Base-by-base conservation (phyloP, 37 sponge, comb jelly and placozoan genomes). In the Cliona cf. orientalis region DNA sequence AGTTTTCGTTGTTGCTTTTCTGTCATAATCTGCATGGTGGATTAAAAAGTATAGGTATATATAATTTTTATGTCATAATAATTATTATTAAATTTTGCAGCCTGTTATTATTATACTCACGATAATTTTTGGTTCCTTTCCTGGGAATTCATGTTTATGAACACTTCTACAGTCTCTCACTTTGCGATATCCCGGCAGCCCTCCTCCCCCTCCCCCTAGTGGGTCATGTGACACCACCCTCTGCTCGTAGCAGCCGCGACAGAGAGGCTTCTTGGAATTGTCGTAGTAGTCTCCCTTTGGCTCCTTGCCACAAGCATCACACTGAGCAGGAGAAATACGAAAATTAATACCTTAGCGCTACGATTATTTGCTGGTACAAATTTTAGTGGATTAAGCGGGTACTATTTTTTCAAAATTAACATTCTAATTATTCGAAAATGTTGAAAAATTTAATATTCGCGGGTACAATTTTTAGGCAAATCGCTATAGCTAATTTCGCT, bases 1-100 rank as follows among this genome's bases (percentile, higher is more conserved):
- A 55, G 79, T 46, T 66, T 91, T 64, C 67, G 86, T 40, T 75
- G 78, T 29, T 91, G 80, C 35, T 86, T 91, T 35, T 86, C 92
- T 39, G 59, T 66, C 60, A 58, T 69, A 25, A 87, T 43, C 91
- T 91, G 83, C 19, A 66, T 5, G 44, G 2, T n/a, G n/a, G n/a
- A n/a, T n/a, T n/a, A 68, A 58, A 21, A 63, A 12, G 2, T 3
- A 22, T 69, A 42, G 58, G 43, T 3, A 42, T 43, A 42, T 29
- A 59, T 66, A 40, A 21, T 7, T 34, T n/a, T n/a, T n/a, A n/a
- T n/a, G n/a, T n/a, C n/a, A n/a, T n/a, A n/a, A 33, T 65, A 62
- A 3, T 64, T 32, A 35, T 19, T 12, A 42, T 55, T 80, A 37
- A 9, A 19, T 21, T 46, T 23, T 55, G 9, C 57, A 49, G 11